These are phyloP conservation scores for Gopherus flavomarginatus DNA, from an alignment of 2,113 vertebrate genomes.

Conservation along the genomic window DNA sequence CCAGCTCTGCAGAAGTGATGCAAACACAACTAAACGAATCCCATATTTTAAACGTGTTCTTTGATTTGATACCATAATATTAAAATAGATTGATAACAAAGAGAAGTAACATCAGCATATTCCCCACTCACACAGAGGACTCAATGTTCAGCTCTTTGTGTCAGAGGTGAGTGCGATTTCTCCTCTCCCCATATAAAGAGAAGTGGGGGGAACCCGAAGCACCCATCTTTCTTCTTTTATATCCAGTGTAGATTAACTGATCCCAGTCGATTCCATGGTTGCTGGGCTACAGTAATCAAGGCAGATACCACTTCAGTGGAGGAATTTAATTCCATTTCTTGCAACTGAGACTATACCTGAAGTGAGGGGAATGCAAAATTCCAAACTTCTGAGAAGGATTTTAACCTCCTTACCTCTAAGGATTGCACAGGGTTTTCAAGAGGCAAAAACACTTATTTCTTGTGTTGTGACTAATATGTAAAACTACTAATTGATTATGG, in stretches of 20 bases:
- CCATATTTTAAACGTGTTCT: rapidly evolving
- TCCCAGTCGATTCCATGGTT: background rate
- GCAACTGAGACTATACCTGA: background rate
- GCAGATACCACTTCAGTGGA: background rate
- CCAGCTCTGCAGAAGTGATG: rapidly evolving
- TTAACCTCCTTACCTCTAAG: background rate
- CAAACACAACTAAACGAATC: rapidly evolving
- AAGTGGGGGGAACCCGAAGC: background rate
- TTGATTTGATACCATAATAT: background rate
- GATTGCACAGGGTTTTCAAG: background rate
- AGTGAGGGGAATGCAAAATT: background rate
- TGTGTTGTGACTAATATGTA: conserved; percentile 52
- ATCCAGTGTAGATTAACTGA: background rate
- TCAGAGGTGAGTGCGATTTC: background rate
- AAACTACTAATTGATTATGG: conserved; percentile 63
- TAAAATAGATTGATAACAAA: background rate
- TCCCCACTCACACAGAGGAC: background rate
- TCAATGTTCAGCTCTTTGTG: background rate
- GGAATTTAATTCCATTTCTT: background rate
- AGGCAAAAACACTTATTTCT: background rate
- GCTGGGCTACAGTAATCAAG: background rate
- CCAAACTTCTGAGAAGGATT: background rate
- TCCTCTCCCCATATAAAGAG: background rate
- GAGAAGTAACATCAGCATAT: background rate
- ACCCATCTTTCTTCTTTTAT: background rate